Conservation (phyloP, 2,797 vertebrate genomes). For the Buceros bicornis region DNA sequence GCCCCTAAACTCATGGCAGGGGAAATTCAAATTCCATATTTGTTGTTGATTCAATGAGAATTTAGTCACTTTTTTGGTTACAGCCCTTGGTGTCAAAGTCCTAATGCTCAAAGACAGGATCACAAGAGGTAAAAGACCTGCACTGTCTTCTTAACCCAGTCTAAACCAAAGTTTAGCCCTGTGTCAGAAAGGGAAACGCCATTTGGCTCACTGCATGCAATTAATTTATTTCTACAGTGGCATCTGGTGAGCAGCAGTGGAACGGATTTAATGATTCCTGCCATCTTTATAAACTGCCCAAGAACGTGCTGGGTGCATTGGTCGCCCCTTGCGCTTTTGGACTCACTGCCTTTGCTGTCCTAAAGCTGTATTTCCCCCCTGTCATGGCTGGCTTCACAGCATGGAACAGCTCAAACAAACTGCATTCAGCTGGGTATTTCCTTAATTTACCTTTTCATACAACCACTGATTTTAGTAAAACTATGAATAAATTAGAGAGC, state of each 20-base stretch:
- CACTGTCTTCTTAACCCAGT: neutral
- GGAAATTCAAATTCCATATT: neutral
- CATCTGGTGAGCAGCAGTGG: neutral
- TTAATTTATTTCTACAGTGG: neutral
- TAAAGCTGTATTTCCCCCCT: neutral
- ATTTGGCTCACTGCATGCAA: neutral
- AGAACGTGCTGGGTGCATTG: neutral
- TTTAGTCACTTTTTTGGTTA: neutral
- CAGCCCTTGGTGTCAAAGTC: neutral
- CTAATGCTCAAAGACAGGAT: neutral
- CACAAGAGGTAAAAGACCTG: neutral
- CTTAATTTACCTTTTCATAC: slow-evolving; percentile 40
- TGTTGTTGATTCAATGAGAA: neutral
- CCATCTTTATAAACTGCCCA: neutral
- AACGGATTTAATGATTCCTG: slow-evolving; percentile 41
- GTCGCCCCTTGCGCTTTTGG: neutral
- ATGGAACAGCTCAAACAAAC: slow-evolving; percentile 1
- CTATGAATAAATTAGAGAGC: slow-evolving; percentile 35
- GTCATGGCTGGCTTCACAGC: neutral
- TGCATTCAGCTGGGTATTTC: slow-evolving; percentile 33
- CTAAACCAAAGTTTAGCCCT: neutral
- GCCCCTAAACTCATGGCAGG: neutral
- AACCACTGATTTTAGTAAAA: slow-evolving; percentile 32
- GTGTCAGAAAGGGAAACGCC: neutral
- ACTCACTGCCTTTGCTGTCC: neutral